Conservation (phyloP, 2,888 invertebrate species). For the Acanthosepion pharaonis region DNA sequence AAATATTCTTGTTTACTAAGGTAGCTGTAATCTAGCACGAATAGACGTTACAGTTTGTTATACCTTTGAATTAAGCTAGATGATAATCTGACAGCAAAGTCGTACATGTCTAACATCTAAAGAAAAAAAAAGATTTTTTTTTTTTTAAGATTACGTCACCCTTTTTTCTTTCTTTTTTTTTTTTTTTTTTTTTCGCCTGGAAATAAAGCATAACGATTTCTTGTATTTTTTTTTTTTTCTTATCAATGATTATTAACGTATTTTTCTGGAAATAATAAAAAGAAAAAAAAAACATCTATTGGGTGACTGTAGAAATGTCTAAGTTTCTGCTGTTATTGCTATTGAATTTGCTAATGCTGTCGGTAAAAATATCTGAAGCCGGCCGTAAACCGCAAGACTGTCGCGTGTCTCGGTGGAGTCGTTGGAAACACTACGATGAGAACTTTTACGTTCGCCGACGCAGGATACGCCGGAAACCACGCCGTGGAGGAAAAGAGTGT, state of each 20-base stretch:
- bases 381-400: neutral
- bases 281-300: no score
- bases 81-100: neutral
- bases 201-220: neutral
- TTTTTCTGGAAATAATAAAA: neutral
- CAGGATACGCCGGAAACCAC: neutral
- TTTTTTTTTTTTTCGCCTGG: neutral
- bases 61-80: no score
- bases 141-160: neutral
- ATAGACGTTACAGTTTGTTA: neutral
- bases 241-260: neutral
- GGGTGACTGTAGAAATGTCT: neutral
- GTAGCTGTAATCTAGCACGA: neutral
- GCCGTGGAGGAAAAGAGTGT: neutral
- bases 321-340: neutral
- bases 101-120: no score
- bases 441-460: constrained; percentile 37
- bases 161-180: neutral
- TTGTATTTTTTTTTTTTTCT: neutral
- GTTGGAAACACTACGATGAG: constrained; percentile 16
- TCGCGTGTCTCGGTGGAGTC: neutral
- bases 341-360: neutral
- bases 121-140: neutral
- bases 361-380: neutral
- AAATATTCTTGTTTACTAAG: neutral